Conservation (phyloP, 2,888 invertebrate species). For the Drosophila siamana region DNA sequence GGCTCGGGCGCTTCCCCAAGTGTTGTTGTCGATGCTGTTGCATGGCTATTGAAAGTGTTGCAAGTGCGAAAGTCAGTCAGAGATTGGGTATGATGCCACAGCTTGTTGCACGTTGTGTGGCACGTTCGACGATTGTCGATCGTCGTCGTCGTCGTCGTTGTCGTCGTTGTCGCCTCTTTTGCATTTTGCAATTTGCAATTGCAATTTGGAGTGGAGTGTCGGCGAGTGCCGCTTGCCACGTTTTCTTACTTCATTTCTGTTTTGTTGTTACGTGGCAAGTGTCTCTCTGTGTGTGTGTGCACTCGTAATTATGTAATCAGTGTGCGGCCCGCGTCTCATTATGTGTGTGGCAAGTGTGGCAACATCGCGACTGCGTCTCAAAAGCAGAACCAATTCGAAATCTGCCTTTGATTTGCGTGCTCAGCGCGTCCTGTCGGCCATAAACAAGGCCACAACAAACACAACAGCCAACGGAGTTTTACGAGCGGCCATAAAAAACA, state of each 20-base stretch:
- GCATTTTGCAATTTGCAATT: constrained; percentile 43
- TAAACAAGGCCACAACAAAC: constrained; percentile 34
- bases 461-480: constrained; percentile 24
- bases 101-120: constrained; percentile 16
- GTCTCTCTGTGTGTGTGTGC: constrained; percentile 28
- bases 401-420: constrained; percentile 58
- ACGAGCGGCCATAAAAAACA: constrained; percentile 59
- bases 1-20: constrained; percentile 19
- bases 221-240: constrained; percentile 61
- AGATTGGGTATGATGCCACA: constrained; percentile 9
- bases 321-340: constrained; percentile 78
- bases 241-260: constrained; percentile 71
- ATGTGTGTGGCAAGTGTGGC: constrained; percentile 49
- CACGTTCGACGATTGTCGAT: constrained; percentile 36
- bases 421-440: constrained; percentile 20
- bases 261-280: constrained; percentile 33
- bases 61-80: constrained; percentile 40
- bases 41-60: constrained; percentile 48
- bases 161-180: constrained; percentile 24
- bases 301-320: constrained; percentile 78
- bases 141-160: constrained; percentile 2
- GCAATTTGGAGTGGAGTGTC: constrained; percentile 48
- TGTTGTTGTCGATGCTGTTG: constrained; percentile 20
- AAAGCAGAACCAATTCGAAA: constrained; percentile 36
- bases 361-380: constrained; percentile 36